phyloP scores from a whole-genome alignment of 2,113 vertebrate species.

The Sturnus vulgaris region DNA sequence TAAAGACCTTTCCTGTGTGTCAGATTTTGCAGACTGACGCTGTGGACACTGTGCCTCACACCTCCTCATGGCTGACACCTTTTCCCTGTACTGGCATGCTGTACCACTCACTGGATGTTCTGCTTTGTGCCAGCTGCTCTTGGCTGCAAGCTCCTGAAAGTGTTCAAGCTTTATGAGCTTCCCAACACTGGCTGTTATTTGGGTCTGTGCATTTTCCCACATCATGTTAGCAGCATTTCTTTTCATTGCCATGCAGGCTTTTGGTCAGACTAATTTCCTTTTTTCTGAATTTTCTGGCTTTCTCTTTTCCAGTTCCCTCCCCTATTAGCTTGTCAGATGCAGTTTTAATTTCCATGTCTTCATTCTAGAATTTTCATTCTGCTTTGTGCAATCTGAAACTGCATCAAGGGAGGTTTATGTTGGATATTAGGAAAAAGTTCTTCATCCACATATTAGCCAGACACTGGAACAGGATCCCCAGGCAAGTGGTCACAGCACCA shows the following conservation, averaged over 20 bases:
- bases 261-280: background rate
- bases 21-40: background rate
- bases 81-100: background rate
- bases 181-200: background rate
- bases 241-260: background rate
- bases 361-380: background rate
- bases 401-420: background rate
- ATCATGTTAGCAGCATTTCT: accelerated
- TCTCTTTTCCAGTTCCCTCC: background rate
- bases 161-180: background rate
- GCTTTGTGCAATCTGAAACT: background rate
- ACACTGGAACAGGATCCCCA: background rate
- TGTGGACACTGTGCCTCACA: background rate
- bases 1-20: background rate
- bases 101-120: background rate
- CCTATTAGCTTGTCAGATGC: background rate
- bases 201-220: background rate
- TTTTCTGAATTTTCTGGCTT: background rate
- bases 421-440: background rate
- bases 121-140: background rate
- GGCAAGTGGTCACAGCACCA: background rate
- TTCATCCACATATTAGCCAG: background rate
- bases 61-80: background rate
- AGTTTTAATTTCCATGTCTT: background rate
- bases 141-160: background rate